Evolutionary conservation across 2,113 vertebrate genomes (phyloP), one percentile per base, ranked within the genome.

Genomic region (Psilopogon haemacephalus): DNA sequence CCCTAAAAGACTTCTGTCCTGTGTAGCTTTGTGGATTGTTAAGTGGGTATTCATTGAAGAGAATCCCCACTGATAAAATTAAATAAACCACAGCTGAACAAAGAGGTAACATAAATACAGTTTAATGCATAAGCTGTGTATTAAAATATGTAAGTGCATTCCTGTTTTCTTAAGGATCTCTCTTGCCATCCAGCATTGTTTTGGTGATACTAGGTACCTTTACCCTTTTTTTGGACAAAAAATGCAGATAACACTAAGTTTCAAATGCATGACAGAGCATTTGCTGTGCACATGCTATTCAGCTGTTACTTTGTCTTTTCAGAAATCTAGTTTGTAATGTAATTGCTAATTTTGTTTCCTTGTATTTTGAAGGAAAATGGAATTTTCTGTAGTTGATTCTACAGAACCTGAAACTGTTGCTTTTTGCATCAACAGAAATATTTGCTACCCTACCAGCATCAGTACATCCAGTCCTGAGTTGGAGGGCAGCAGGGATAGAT

Each of bases 231-330:
- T 50, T 19, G 64, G 48, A 11, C 15, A 37, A 71, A 73, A 85
- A 82, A 76, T 20, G 23, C 42, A 89, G 79, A 71, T 44, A 85
- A 58, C n/a, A 69, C 4, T 75, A 70, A 67, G 35, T 89, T 91
- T 86, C 65, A 80, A 85, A 71, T 30, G 56, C 42, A 32, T 38
- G 77, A 64, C 15, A 65, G 87, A 88, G 58, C 27, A 71, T 64
- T 94, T 71, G 72, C 79, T 94, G 64, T 74, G 74, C 30, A 21
- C 21, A 55, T 90, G 37, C 89, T 90, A 90, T 58, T 92, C 40
- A 42, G 74, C 11, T 73, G 32, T 48, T 91, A 60, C 27, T 60
- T 85, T 76, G 42, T 64, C 71, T 68, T 24, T 85, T 80, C 30
- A 46, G 55, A 89, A 93, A 78, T 78, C 65, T 84, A 75, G 54